These are phyloP conservation scores for Ciconia stormi DNA, from an alignment of 2,113 vertebrate genomes.

Conservation along the genomic window DNA sequence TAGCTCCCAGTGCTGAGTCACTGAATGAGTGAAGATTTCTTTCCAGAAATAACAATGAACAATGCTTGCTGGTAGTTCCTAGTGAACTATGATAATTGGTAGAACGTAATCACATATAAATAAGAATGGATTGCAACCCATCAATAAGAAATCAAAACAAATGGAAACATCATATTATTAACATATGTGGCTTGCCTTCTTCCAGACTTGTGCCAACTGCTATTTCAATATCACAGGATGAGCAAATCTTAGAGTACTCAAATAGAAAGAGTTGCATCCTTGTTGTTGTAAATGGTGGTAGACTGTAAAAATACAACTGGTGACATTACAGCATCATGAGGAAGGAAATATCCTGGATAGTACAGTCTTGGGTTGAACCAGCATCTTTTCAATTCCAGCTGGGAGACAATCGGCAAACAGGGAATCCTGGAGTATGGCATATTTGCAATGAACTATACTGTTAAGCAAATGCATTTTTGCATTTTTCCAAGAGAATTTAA, in stretches of 20 bases:
- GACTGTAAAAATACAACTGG: background rate
- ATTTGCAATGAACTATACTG: background rate
- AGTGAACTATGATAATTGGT: background rate
- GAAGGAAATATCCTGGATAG: background rate
- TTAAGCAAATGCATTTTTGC: background rate
- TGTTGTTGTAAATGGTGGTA: background rate
- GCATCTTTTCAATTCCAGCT: background rate
- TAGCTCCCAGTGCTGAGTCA: background rate
- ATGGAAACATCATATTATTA: background rate
- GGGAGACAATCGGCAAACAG: background rate
- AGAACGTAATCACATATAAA: background rate
- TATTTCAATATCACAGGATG: background rate
- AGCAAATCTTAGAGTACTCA: background rate
- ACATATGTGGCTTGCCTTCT: background rate
- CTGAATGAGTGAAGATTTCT: background rate
- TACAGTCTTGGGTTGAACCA: background rate
- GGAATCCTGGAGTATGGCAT: background rate
- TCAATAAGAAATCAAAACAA: background rate
- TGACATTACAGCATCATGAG: background rate
- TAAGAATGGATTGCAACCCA: background rate
- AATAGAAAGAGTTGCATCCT: background rate
- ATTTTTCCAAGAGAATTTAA: background rate
- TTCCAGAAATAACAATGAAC: background rate
- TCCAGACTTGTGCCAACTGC: background rate
- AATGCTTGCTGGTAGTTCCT: background rate